phyloP scores from a whole-genome alignment of 2,113 vertebrate genomes.

The Eira barbara region DNA sequence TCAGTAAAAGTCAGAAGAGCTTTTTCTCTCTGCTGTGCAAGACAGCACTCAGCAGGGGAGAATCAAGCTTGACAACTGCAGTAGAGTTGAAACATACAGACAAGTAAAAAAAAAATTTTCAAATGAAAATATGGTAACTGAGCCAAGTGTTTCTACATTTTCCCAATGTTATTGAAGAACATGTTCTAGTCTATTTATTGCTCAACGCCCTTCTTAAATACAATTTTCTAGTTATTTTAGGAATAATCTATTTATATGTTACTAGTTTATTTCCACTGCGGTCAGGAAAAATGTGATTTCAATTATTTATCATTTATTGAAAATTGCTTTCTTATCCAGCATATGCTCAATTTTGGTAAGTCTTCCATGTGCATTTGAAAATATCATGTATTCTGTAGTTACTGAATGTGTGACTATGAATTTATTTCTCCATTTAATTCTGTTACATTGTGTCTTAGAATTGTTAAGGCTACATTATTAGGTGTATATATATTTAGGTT shows the following conservation, averaged over 20 bases:
- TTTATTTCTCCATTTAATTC: background rate
- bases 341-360: background rate
- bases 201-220: background rate
- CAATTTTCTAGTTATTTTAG: background rate
- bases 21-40: background rate
- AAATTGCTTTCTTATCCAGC: background rate
- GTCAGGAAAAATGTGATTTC: background rate
- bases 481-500: background rate
- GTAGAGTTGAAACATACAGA: background rate
- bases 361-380: background rate
- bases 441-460: background rate
- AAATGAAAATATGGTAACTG: background rate
- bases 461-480: background rate
- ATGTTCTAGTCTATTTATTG: background rate
- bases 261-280: background rate
- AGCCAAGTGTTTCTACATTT: background rate
- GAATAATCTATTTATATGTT: background rate
- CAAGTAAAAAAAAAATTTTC: background rate
- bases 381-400: background rate
- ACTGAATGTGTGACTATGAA: background rate
- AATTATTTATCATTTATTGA: background rate
- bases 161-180: background rate
- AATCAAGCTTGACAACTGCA: background rate
- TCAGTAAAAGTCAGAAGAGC: background rate
- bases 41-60: background rate